Conservation (phyloP, 2,113 vertebrate species). For the Isichthys henryi region DNA sequence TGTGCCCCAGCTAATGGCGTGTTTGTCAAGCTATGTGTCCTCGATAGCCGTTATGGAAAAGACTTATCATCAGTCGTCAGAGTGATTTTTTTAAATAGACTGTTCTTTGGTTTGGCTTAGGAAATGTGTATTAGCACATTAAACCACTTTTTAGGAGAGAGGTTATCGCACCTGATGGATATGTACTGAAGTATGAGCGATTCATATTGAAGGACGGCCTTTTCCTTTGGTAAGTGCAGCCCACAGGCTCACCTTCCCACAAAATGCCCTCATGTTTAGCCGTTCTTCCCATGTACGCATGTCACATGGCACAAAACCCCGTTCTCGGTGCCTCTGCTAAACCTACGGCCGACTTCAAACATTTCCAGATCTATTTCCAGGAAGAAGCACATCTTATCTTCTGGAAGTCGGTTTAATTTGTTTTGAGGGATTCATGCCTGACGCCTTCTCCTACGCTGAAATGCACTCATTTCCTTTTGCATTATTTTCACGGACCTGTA, state of each 20-base stretch:
- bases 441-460: background rate
- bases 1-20: too few relatives aligned
- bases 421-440: background rate
- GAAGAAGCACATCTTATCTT: constrained; percentile 8
- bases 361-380: constrained; percentile 2
- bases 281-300: background rate
- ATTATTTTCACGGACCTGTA: background rate
- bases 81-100: background rate
- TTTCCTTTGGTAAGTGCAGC: background rate
- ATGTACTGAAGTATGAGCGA: too few relatives aligned
- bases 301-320: background rate
- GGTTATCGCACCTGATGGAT: background rate
- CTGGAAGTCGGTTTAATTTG: background rate
- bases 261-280: background rate
- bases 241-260: background rate
- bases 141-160: background rate
- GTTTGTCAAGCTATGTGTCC: background rate
- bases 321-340: background rate
- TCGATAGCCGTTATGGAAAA: background rate
- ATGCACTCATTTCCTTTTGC: background rate
- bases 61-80: background rate
- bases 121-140: background rate
- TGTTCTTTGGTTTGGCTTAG: background rate
- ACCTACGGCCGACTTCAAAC: background rate
- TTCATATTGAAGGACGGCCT: background rate